Evolutionary conservation across 1,140 invertebrate genomes (phyloP).

Genomic region (Centruroides vittatus): DNA sequence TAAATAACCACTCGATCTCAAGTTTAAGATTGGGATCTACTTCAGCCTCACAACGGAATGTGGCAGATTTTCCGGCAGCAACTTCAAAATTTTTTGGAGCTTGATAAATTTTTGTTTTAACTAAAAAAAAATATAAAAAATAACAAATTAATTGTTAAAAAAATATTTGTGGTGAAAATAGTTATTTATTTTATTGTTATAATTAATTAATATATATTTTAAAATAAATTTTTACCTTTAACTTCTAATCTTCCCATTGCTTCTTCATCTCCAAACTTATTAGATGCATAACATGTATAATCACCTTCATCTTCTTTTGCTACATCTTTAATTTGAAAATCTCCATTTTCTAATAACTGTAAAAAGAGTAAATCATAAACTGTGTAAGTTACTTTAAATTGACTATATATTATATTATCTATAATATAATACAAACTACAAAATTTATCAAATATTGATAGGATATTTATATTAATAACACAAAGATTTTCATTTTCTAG

Average conservation of each 20-base stretch:
- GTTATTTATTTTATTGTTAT: too few species aligned
- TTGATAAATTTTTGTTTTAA: constrained; percentile 67
- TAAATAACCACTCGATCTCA: constrained; percentile 73
- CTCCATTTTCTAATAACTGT: constrained; percentile 52
- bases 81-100: constrained; percentile 81
- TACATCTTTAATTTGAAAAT: constrained; percentile 69
- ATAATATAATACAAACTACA: neutral
- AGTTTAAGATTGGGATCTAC: constrained; percentile 62
- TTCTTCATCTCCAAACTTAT: constrained; percentile 71
- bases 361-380: neutral
- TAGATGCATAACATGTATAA: constrained; percentile 82
- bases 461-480: too few species aligned
- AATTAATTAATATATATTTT: too few species aligned
- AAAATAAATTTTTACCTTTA: constrained; percentile 41
- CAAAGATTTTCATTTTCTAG: too few species aligned
- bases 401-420: neutral
- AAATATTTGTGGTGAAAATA: too few species aligned
- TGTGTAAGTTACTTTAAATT: neutral
- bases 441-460: neutral
- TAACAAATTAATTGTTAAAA: neutral
- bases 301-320: constrained; percentile 68
- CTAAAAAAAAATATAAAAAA: constrained; percentile 28
- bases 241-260: constrained; percentile 62
- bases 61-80: constrained; percentile 68
- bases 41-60: constrained; percentile 84